Evolutionary conservation across 2,797 vertebrate species (phyloP).

Genomic region (Peromyscus eremicus): DNA sequence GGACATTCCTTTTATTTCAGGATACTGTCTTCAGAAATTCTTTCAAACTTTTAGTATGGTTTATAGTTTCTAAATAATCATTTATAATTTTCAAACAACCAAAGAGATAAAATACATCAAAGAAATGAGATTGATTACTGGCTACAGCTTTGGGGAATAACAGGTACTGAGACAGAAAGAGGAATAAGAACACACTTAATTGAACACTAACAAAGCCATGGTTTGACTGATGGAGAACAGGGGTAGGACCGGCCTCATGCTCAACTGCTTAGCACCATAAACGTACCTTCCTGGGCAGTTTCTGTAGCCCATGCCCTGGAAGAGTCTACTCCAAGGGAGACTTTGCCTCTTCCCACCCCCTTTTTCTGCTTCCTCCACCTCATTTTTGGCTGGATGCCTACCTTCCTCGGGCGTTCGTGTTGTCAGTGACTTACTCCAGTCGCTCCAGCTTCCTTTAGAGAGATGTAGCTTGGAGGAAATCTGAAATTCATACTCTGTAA

Average conservation of each 20-base stretch:
- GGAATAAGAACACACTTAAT: neutral
- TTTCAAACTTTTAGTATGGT: neutral
- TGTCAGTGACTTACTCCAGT: slow-evolving; percentile 87
- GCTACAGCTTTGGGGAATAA: slow-evolving; percentile 1
- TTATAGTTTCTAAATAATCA: neutral
- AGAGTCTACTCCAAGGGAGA: neutral
- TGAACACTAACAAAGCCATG: neutral
- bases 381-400: slow-evolving; percentile 90
- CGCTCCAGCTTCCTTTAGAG: slow-evolving; percentile 91
- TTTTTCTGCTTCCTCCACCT: neutral
- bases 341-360: neutral
- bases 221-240: neutral
- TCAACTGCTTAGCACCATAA: neutral
- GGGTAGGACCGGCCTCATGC: neutral
- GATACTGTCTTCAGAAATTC: slow-evolving; percentile 29
- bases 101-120: slow-evolving; percentile 32
- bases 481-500: slow-evolving; percentile 91
- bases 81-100: slow-evolving; percentile 24
- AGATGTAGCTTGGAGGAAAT: slow-evolving; percentile 89
- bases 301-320: neutral
- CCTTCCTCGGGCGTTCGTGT: slow-evolving; percentile 92
- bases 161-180: neutral
- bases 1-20: slow-evolving; percentile 38
- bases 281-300: neutral
- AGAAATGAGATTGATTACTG: slow-evolving; percentile 40